Evolutionary conservation across 2,797 vertebrate species (phyloP), one percentile per base, ranked within the genome.

Genomic region (Chloroceryle inda): DNA sequence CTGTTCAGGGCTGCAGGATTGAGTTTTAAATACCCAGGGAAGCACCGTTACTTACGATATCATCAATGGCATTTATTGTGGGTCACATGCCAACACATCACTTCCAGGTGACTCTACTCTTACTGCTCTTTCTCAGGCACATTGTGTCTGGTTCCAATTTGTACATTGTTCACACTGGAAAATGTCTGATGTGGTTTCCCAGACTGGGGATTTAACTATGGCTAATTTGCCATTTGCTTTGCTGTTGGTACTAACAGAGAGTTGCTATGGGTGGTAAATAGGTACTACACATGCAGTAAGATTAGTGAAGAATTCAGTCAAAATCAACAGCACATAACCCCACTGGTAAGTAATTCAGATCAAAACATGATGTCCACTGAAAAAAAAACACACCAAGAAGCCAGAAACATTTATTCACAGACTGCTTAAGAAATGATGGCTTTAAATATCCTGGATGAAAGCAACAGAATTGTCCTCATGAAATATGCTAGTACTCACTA

Each of bases 101-200:
- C 58, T 91, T 31, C 47, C 71, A 56, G 55, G 15, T 87, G 20
- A 38, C 55, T 71, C 69, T 12, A 1, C 35, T 40, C 82, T 88
- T 83, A 92, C 47, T 82, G 69, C 0, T 72, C 44, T 74, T 91
- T 93, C 92, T 73, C 88, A 82, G 82, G 66, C 74, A 53, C 24
- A 8, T 13, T 9, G 9, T 42, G 71, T 53, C 62, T 49, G 44
- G 42, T 44, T 91, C 62, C 58, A 31, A 78, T 90, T 59, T 87
- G 56, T 42, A 61, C 7, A 3, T 20, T 84, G 77, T 35, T 85
- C 45, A 45, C 63, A 37, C 55, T 66, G 80, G 75, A 64, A 92
- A 80, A 81, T 3, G 15, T 26, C 84, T 85, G 45, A 62, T 87
- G 61, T 13, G 16, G 40, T 50, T 94, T 92, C 71, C 75, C 69